Evolutionary conservation across 1,140 invertebrate genomes (phyloP), one percentile per base, ranked within the genome.

Genomic region (Drosophila chauvacae): DNA sequence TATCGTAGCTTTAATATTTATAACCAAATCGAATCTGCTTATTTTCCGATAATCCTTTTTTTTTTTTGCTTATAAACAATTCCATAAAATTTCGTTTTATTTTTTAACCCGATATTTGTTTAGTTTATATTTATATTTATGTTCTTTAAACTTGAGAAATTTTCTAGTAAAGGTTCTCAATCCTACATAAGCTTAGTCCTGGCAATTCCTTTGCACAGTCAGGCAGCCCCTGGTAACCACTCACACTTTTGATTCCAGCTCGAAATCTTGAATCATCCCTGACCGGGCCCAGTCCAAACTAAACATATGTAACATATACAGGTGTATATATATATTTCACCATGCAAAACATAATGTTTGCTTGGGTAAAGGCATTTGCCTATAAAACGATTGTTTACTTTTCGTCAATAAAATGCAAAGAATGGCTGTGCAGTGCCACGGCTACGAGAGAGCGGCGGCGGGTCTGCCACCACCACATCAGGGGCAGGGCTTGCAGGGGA

Each of bases 301-400:
- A 16, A n/a, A 33, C 16, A 18, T 56, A 28, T 35, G 26, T 18
- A 26, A 58, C 13, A 45, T n/a, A 9, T 37, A 23, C 3, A 48
- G 7, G 26, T 45, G 16, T 10, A 26, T 50, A 16, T 48, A 48
- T 1, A 28, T 20, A 55, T 37, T 23, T 55, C n/a, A 7, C 13
- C n/a, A 11, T 33, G 44, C 10, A 45, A 35, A 47, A 30, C 58
- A 41, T 30, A 39, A 37, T 64, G 41, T 56, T 41, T 57, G 48
- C 26, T 44, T 73, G 26, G 45, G 35, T 57, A 45, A 63, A 55
- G 75, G 64, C 51, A 58, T 53, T 77, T 71, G 53, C 16, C 26
- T 59, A 60, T 72, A 59, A 73, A 65, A 41, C 53, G 28, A 60
- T 87, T 87, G 83, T 87, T 87, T 87, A 87, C 83, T 30, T 87